Conservation (phyloP, 2,113 vertebrate genomes). For the Notarius lentiginosus region DNA sequence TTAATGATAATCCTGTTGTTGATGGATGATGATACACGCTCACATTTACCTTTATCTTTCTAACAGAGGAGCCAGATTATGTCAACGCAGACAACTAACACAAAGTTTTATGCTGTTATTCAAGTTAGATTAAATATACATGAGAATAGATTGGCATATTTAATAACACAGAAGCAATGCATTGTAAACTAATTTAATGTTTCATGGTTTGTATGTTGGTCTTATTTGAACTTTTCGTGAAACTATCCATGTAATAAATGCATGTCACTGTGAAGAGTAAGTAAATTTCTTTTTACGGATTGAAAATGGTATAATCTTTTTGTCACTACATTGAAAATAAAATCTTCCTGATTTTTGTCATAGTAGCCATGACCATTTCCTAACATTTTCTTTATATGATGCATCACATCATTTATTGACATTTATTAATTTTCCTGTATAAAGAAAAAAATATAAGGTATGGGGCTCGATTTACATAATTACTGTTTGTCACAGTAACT, state of each 20-base stretch:
- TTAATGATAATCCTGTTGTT: not conserved
- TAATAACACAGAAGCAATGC: not conserved
- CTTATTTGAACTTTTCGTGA: not conserved
- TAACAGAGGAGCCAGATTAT: slow-evolving; percentile 55
- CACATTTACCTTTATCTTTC: slow-evolving; percentile 1
- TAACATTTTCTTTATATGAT: not conserved
- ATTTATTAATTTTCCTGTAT: not conserved
- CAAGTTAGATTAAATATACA: not conserved
- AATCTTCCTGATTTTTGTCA: not conserved
- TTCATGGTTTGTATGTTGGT: not conserved
- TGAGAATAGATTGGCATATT: not conserved
- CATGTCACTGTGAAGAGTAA: not conserved
- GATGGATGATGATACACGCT: not conserved
- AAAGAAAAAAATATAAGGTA: not conserved
- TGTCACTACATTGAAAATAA: slow-evolving; percentile 27
- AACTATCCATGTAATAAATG: not conserved
- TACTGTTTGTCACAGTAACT: not conserved
- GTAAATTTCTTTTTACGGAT: not conserved
- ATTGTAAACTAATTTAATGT: not conserved
- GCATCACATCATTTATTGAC: not conserved
- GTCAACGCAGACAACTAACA: slow-evolving; percentile 33
- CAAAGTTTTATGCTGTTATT: not conserved
- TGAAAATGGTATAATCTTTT: not conserved
- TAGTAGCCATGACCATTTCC: not conserved
- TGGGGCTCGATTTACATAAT: not conserved